Base-by-base conservation (phyloP, 2,113 vertebrate species). In the Marcusenius ussheri region DNA sequence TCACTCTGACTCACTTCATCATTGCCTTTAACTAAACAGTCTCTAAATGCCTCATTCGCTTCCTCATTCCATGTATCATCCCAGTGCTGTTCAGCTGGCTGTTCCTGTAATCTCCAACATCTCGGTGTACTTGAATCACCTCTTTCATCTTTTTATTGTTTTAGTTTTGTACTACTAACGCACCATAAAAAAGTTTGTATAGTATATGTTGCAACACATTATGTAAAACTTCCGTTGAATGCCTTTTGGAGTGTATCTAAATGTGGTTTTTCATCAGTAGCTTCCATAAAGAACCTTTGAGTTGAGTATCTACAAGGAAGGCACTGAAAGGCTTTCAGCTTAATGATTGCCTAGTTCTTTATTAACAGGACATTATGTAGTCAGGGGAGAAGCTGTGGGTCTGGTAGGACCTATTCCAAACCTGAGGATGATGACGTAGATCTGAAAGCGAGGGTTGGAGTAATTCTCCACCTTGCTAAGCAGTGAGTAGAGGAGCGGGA, bases 401-500 rank as follows among this genome's bases (percentile, higher is more conserved):
- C 2, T 1, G 89, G n/a, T 50, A 53, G 90, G 45, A 51, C 1
- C 0, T 5, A 83, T 27, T 17, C 91, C 94, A 80, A 90, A 99
- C 98, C 98, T 97, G 91, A 92, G 7, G 19, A 99, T 96, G 84
- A 97, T 93, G 87, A 93, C 88, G 46, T 97, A 98, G 92, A 98
- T 94, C 88, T 97, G 94, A 2, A 93, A 93, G 70, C 96, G 94
- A 0, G 97, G 97, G 91, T 89, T 95, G 92, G 96, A 96, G 58
- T 97, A 98, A 45, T 27, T 95, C 93, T 99, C 98, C 92, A 97
- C 93, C 80, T 95, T 94, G 92, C 95, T 93, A 91, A 99, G 96
- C 92, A 97, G 93, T 0, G 98, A 97, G 92, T 96, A 98, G 91
- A 98, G 92, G 27, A 98, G 96, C 0, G 98, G 98, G 51, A 98